These are phyloP conservation scores for Perdita meconis DNA, from an alignment of 2,888 invertebrate species.

Conservation along the genomic window DNA sequence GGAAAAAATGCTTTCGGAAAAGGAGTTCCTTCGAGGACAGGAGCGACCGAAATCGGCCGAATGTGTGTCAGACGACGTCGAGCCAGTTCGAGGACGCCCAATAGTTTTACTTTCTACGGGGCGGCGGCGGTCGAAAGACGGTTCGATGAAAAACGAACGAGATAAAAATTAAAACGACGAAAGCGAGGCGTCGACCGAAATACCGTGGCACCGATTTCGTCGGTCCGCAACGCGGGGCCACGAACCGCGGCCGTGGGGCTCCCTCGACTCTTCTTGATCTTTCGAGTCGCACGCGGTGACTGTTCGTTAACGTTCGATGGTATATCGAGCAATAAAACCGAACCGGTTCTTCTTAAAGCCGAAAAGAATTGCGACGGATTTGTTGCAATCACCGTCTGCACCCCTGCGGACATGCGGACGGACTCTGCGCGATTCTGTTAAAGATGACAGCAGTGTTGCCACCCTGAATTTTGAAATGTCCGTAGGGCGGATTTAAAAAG, in stretches of 20 bases:
- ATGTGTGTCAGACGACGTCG: slow-evolving; percentile 62
- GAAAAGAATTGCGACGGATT: slow-evolving; percentile 16
- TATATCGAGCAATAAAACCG: slow-evolving; percentile 41
- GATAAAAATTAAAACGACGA: slow-evolving; percentile 42
- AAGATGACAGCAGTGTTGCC: too few relatives aligned
- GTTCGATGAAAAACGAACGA: slow-evolving; percentile 25
- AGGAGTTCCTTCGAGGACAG: slow-evolving; percentile 41
- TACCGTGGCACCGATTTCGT: slow-evolving; percentile 57
- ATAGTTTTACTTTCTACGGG: slow-evolving; percentile 71
- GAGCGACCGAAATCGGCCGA: slow-evolving; percentile 28
- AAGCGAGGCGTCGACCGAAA: slow-evolving; percentile 51
- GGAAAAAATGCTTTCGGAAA: slow-evolving; percentile 34
- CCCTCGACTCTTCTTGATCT: slow-evolving; percentile 17
- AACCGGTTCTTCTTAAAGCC: slow-evolving; percentile 46
- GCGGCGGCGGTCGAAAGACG: slow-evolving; percentile 33
- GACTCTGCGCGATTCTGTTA: background rate
- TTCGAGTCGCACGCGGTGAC: slow-evolving; percentile 8
- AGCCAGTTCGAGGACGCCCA: slow-evolving; percentile 59
- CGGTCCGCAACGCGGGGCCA: background rate
- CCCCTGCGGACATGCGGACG: slow-evolving; percentile 15
- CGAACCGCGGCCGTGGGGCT: background rate
- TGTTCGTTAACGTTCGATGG: slow-evolving; percentile 26
- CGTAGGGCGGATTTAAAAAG: too few relatives aligned
- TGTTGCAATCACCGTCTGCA: background rate
- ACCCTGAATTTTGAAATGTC: too few relatives aligned